Evolutionary conservation across 2,888 invertebrate species (phyloP).

Genomic region (Eilema depressum): DNA sequence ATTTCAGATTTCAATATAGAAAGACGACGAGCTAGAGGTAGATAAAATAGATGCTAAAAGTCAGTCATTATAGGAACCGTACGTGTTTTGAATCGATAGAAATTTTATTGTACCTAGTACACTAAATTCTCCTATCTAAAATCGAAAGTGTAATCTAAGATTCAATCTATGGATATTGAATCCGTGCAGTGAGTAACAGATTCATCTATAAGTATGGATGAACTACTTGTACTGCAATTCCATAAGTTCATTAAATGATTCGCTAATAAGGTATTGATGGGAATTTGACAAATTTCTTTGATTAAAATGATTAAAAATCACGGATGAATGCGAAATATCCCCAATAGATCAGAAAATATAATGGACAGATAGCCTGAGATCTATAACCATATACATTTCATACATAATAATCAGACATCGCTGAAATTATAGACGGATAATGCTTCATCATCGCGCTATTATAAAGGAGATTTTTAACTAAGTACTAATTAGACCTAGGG

Average conservation of each 20-base stretch:
- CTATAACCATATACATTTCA: background rate
- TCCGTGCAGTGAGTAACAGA: too few species aligned
- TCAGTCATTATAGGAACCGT: background rate
- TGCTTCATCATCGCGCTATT: background rate
- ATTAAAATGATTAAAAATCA: too few species aligned
- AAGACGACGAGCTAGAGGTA: background rate
- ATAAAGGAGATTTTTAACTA: background rate
- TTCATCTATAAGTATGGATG: background rate
- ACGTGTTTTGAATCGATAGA: background rate
- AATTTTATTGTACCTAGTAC: background rate
- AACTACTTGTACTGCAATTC: background rate
- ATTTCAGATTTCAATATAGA: conserved; percentile 23
- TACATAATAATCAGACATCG: background rate
- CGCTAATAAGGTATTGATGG: too few species aligned
- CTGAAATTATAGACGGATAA: background rate
- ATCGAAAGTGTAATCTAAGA: too few species aligned
- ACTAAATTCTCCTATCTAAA: background rate
- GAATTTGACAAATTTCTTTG: too few species aligned
- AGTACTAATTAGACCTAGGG: conserved; percentile 22
- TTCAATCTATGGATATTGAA: too few species aligned
- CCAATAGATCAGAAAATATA: too few species aligned
- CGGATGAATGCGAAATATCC: too few species aligned
- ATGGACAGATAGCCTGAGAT: too few species aligned
- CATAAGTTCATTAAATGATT: background rate
- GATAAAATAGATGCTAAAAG: background rate